These are phyloP conservation scores for Steinernema feltiae DNA, from an alignment of 1,140 invertebrate species.

Conservation along the genomic window DNA sequence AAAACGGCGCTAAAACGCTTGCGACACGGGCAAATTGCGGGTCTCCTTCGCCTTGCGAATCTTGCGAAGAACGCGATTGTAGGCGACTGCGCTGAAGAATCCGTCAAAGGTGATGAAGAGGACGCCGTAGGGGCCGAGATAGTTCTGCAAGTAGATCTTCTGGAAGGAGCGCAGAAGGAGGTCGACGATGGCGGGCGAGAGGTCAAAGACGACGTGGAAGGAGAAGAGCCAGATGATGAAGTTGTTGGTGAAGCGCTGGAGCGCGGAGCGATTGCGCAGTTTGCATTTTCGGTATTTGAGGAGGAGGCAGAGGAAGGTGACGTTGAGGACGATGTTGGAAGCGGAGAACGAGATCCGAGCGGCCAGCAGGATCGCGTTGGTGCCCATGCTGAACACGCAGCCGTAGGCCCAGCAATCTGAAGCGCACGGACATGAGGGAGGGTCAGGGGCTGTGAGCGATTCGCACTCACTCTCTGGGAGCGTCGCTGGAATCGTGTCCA, in stretches of 20 bases:
- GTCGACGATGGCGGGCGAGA: not conserved
- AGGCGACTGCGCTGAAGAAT: conserved; percentile 9
- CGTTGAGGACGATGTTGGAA: not conserved
- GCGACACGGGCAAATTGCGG: too few relatives aligned
- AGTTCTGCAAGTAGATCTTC: conserved; percentile 5
- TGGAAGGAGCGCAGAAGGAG: not conserved
- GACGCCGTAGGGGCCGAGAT: conserved; percentile 1
- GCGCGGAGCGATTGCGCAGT: not conserved
- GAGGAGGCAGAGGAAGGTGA: conserved; percentile 9
- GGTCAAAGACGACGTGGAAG: conserved; percentile 4
- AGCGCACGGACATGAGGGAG: too few relatives aligned
- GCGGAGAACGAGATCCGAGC: not conserved
- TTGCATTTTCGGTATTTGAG: conserved; percentile 8
- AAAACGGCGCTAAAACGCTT: too few relatives aligned
- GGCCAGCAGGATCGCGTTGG: not conserved
- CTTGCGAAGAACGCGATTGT: not conserved
- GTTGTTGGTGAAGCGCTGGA: not conserved
- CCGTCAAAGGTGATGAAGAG: conserved; percentile 5
- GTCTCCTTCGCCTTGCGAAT: too few relatives aligned
- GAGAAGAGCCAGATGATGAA: conserved; percentile 12
- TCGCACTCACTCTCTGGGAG: not conserved
- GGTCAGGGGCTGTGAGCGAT: too few relatives aligned
- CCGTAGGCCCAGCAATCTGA: conserved; percentile 10
- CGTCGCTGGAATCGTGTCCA: not conserved
- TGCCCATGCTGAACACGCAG: not conserved